phyloP scores from a whole-genome alignment of 2,113 vertebrate genomes.

The Myrmecophaga tridactyla region DNA sequence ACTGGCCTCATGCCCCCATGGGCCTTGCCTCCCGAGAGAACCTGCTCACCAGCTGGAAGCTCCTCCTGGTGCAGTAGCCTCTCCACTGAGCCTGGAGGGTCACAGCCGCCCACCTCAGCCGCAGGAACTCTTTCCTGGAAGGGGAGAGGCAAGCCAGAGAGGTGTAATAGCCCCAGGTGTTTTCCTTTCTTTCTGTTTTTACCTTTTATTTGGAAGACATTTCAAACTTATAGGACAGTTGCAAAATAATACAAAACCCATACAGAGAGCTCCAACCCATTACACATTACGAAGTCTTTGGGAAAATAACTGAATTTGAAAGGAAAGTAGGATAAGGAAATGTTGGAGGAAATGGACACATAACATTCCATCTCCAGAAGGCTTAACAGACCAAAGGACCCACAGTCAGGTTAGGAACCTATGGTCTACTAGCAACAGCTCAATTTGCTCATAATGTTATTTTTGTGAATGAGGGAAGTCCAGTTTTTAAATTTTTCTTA shows the following conservation, averaged over 20 bases:
- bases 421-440: background rate
- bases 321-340: background rate
- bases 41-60: constrained; percentile 87
- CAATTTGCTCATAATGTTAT: background rate
- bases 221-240: no score
- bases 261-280: no score
- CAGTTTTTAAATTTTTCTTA: background rate
- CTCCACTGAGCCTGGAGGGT: constrained; percentile 92
- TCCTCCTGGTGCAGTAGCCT: constrained; percentile 85
- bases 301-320: background rate
- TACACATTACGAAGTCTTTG: background rate
- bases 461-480: background rate
- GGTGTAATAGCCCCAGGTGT: background rate
- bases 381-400: background rate
- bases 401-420: background rate
- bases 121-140: constrained; percentile 89
- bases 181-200: no score
- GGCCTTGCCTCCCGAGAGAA: background rate
- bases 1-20: fast-evolving
- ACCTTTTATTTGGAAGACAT: no score
- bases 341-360: background rate
- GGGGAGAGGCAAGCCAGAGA: background rate
- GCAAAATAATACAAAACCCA: no score
- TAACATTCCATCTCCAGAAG: background rate
- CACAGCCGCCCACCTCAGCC: constrained; percentile 85